Base-by-base conservation (phyloP, 2,888 invertebrate species). In the Phaedon cochleariae region DNA sequence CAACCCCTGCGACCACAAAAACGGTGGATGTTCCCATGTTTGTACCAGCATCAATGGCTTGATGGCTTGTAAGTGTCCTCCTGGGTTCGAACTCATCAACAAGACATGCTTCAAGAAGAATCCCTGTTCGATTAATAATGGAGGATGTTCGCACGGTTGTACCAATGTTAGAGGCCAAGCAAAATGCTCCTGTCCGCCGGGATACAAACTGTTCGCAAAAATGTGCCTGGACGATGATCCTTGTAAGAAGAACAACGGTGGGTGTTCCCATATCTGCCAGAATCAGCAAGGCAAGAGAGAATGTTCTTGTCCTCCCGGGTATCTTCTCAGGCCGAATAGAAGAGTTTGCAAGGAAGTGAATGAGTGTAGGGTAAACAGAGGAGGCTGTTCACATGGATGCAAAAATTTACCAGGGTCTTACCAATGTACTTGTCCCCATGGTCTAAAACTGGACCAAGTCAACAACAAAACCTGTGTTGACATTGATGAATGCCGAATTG, bases 301-400 rank as follows among this genome's bases (percentile, higher is more conserved):
- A 29, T 90, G 90, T 74, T 80, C 82, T n/a, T 90, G 90, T 74
- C 86, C 85, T 10, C 67, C 77, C 1, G 90, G 85, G 2, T 86
- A 84, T 67, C 74, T 82, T 12, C 73, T 87, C 7, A 73, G 78
- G 10, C 82, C 80, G 0, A 85, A 85, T 60, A 78, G 78, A 52
- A 71, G 72, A 54, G 85, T 86, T 37, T 86, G 86, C 68, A 79
- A 77, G 29, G 86, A 87, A 77, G 80, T 88, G 6, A 86, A 90
- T 75, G 88, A 88, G 59, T 92, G 91, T 71, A 79, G 80, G 7
- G 73, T 80, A 0, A 84, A 85, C 60, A 88, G 89, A 67, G 89
- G 88, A 0, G 88, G 87, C 31, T 92, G 91, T 77, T 86, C 87
- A 3, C 90, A 90, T 63, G 84, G 85, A 18, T 92, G 92, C 75